phyloP scores from a whole-genome alignment of 2,888 invertebrate species.

The Caenorhabditis panamensis region DNA sequence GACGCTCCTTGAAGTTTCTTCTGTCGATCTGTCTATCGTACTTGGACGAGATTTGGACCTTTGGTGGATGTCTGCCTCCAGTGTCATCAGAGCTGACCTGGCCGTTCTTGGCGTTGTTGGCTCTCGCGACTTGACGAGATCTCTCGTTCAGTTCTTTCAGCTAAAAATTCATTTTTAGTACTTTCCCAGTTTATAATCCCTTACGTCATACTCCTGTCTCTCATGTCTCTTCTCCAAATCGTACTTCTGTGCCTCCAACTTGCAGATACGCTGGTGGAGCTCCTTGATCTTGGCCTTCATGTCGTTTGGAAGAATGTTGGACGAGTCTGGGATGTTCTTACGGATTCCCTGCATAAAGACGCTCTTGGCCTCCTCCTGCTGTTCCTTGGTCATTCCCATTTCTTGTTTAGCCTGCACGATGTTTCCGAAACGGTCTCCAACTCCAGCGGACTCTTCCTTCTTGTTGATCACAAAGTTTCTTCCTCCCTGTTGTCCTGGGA shows the following conservation, averaged over 20 bases:
- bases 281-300: constrained; percentile 79
- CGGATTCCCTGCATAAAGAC: constrained; percentile 69
- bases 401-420: constrained; percentile 94
- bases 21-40: constrained; percentile 98
- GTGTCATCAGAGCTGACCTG: constrained; percentile 76
- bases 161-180: constrained; percentile 60
- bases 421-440: constrained; percentile 84
- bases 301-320: constrained; percentile 67
- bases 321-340: constrained; percentile 63
- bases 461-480: constrained; percentile 74
- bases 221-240: constrained; percentile 81
- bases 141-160: constrained; percentile 81
- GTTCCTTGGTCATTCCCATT: constrained; percentile 99
- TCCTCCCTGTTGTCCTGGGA: constrained; percentile 58
- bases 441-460: constrained; percentile 72
- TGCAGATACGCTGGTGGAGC: constrained; percentile 78
- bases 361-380: constrained; percentile 95
- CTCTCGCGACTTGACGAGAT: constrained; percentile 78
- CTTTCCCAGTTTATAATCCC: neutral
- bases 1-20: constrained; percentile 83
- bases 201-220: constrained; percentile 80
- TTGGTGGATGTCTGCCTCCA: constrained; percentile 84
- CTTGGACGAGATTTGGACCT: constrained; percentile 98
- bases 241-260: constrained; percentile 80
- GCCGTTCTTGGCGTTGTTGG: constrained; percentile 77